Base-by-base conservation (phyloP, 1,140 invertebrate genomes). In the Drosophila sp. region DNA sequence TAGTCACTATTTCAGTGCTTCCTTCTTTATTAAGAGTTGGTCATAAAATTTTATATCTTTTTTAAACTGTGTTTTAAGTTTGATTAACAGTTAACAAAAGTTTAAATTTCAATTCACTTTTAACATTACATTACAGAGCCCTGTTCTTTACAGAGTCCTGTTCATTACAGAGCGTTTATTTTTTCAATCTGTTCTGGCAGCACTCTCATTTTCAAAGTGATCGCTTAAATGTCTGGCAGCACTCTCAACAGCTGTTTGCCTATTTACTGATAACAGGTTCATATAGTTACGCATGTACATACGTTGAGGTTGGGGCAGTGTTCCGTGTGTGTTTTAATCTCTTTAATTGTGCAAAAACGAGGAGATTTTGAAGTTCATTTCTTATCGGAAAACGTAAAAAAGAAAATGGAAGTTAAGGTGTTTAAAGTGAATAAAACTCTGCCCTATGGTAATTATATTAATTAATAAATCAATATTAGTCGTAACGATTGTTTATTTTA, bases 361-460 rank as follows among this genome's bases (percentile, higher is more conserved):
- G 21, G 21, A 21, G 21, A 21, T 7, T 38, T 38, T 25, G 6
- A 29, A 27, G 61, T 34, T 9, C 3, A 36, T 11, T 58, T 45
- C 54, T 48, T 29, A 67, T 67, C 34, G 21, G 16, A 34, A 21
- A 70, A 29, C 18, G 29, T 14, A 45, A 46, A 38, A 77, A 57
- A 4, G 21, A 21, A 21, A 21, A 90, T 77, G 83, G 63, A 76
- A 36, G 21, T 58, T 0, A 69, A 74, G 40, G 66, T 67, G 21
- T 27, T 81, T 4, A 41, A 64, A 53, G 86, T 90, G 3, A 91
- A 91, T 56, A 76, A 81, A 64, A 82, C 73, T 3, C 65, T 90
- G 36, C 83, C 80, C 0, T 91, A 72, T 74, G 87, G 90, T 91
- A 72, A 78, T 32, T 9, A 14, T 7, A 1, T 4, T 32, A 5